These are phyloP conservation scores for Hydrotaea cyrtoneurina DNA, from an alignment of 2,888 invertebrate genomes.

Conservation along the genomic window DNA sequence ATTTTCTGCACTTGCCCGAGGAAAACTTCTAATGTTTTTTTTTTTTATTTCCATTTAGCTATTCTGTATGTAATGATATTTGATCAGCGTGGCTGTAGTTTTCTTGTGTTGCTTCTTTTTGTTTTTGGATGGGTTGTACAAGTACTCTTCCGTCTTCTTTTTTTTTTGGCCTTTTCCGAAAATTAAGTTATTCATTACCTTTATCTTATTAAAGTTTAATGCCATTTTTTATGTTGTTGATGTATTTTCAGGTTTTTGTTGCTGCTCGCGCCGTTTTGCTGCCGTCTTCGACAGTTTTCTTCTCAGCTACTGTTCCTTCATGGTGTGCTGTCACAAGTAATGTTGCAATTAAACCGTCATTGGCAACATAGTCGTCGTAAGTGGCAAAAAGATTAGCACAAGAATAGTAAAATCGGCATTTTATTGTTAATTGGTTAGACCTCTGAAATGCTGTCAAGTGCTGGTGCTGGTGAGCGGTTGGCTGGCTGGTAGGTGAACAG, in stretches of 20 bases:
- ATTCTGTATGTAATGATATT: slow-evolving; percentile 60
- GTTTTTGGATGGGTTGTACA: neutral
- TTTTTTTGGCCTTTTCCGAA: slow-evolving; percentile 8
- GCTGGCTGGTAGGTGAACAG: neutral
- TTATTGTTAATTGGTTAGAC: slow-evolving; percentile 45
- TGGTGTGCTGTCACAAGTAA: slow-evolving; percentile 39
- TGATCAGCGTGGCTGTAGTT: slow-evolving; percentile 19
- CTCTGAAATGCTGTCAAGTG: neutral
- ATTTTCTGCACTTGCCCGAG: slow-evolving; percentile 5
- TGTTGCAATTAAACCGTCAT: slow-evolving; percentile 45
- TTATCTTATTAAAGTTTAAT: slow-evolving; percentile 54
- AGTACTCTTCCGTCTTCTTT: slow-evolving; percentile 15
- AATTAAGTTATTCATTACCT: slow-evolving; percentile 61
- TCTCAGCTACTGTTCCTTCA: neutral
- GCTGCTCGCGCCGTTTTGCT: no score
- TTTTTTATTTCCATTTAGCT: slow-evolving; percentile 60
- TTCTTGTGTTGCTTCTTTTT: neutral
- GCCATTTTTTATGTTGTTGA: slow-evolving; percentile 17
- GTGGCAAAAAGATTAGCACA: slow-evolving; percentile 46
- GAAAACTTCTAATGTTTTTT: slow-evolving; percentile 50
- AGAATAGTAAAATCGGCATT: slow-evolving; percentile 30
- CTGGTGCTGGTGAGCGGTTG: neutral
- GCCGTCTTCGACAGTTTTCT: neutral
- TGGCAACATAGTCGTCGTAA: slow-evolving; percentile 30
- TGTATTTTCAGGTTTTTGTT: slow-evolving; percentile 31